Evolutionary conservation across 2,888 invertebrate genomes (phyloP).

Genomic region (Tenthredo amoena): DNA sequence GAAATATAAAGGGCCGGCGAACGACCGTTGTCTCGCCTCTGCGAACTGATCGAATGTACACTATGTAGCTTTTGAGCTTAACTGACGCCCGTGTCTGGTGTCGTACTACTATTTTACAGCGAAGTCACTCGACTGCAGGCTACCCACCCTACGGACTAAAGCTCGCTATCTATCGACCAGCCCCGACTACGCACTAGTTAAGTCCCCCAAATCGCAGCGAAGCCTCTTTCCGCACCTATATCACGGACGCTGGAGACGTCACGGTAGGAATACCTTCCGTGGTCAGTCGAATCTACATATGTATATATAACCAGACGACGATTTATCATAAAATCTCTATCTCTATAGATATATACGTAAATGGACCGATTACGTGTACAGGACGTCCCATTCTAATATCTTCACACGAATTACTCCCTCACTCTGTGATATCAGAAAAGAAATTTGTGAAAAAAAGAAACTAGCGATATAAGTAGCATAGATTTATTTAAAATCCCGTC

Average conservation of each 20-base stretch:
- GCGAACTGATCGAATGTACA: constrained; percentile 45
- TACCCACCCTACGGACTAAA: constrained; percentile 40
- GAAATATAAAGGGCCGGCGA: constrained; percentile 11
- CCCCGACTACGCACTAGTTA: constrained; percentile 50
- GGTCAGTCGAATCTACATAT: not conserved
- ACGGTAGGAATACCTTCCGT: constrained; percentile 22
- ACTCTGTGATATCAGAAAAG: not conserved
- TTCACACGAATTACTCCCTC: not conserved
- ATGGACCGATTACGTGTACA: not conserved
- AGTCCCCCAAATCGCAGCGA: constrained; percentile 49
- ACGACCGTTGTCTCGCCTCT: not conserved
- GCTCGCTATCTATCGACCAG: constrained; percentile 36
- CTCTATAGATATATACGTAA: not conserved
- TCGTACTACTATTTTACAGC: constrained; percentile 34
- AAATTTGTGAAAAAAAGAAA: not conserved
- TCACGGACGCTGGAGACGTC: constrained; percentile 3
- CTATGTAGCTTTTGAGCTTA: constrained; percentile 47
- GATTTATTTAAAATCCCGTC: not conserved
- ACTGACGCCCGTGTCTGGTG: constrained; percentile 45
- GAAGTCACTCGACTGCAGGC: constrained; percentile 41
- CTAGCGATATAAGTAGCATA: not conserved
- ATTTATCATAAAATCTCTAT: not conserved
- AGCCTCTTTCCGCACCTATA: constrained; percentile 35
- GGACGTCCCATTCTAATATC: not conserved
- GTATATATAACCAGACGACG: not conserved